These are phyloP conservation scores for Malurus cyaneus DNA, from an alignment of 2,113 vertebrate species.

Conservation along the genomic window DNA sequence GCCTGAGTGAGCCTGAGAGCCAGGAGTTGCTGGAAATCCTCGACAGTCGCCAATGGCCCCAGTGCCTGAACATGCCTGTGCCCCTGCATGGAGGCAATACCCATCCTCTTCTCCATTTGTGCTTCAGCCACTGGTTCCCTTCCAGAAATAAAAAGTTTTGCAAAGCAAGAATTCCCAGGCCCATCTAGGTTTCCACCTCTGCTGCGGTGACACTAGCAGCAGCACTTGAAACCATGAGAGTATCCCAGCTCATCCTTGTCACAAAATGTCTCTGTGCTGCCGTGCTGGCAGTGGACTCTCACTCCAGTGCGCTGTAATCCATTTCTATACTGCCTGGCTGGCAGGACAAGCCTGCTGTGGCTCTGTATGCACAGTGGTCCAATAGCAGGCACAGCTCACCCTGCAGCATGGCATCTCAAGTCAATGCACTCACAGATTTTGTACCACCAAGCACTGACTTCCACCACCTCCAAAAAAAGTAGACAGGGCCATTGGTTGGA, in stretches of 20 bases:
- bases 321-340: not conserved
- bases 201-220: not conserved
- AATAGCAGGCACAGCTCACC: accelerated
- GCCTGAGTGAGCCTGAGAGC: conserved; percentile 4
- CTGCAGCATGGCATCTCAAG: not conserved
- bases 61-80: not conserved
- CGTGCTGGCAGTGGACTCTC: not conserved
- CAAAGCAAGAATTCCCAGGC: not conserved
- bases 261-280: not conserved
- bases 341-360: not conserved
- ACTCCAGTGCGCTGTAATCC: not conserved
- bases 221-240: not conserved
- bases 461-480: not conserved
- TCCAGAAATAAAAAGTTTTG: not conserved
- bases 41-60: not conserved
- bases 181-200: not conserved
- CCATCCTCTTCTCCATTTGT: not conserved
- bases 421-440: not conserved
- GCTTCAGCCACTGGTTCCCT: not conserved
- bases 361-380: not conserved
- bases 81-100: not conserved
- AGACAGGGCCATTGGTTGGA: not conserved
- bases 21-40: conserved; percentile 32
- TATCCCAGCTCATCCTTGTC: not conserved
- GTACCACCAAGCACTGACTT: not conserved